Evolutionary conservation across 2,113 vertebrate species (phyloP).

Genomic region (Tichodroma muraria): DNA sequence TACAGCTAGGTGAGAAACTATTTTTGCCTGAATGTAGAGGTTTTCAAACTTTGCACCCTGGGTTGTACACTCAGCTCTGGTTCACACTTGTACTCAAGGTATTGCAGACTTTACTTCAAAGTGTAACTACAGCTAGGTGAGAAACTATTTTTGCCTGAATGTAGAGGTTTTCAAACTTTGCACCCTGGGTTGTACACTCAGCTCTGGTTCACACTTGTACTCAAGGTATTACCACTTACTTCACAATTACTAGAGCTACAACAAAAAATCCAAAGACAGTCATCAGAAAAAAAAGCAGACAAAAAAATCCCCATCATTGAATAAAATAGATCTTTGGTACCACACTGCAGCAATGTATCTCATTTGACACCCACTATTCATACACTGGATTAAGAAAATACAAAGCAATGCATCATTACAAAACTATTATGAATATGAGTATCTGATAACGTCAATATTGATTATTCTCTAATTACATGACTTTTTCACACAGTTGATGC

Average conservation of each 20-base stretch:
- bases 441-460: background rate
- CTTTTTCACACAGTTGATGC: background rate
- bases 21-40: no score
- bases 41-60: no score
- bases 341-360: background rate
- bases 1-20: no score
- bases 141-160: background rate
- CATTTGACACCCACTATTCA: background rate
- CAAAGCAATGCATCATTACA: background rate
- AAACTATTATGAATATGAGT: background rate
- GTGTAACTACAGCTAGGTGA: background rate
- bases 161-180: background rate
- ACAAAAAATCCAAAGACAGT: background rate
- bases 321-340: background rate
- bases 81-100: no score
- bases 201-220: background rate
- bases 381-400: background rate
- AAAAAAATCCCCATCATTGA: background rate
- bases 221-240: background rate
- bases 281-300: background rate
- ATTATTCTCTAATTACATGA: background rate
- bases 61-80: no score
- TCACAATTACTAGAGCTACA: background rate
- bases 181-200: background rate
- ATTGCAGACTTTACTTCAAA: no score